Conservation (phyloP, 2,888 invertebrate genomes). For the Macrophya annulata region DNA sequence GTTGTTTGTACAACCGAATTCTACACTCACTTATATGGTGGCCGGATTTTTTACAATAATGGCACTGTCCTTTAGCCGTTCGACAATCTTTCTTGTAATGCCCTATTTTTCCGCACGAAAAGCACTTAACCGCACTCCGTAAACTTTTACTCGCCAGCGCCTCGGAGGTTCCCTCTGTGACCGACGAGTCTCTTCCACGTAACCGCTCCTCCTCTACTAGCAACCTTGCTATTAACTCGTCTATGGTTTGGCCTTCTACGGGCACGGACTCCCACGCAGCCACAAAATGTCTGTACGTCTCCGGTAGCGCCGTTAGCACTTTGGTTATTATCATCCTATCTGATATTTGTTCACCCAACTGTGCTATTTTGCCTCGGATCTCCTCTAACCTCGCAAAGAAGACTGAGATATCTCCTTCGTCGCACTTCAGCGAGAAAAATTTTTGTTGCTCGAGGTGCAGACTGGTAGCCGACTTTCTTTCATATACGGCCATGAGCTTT, state of each 20-base stretch:
- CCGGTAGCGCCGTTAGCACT: not conserved
- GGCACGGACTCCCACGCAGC: not conserved
- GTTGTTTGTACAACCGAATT: not conserved
- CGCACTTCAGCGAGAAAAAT: not conserved
- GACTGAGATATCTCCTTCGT: not conserved
- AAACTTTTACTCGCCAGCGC: not conserved
- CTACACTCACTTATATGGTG: not conserved
- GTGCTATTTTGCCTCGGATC: not conserved
- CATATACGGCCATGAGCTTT: not conserved
- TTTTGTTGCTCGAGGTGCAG: not conserved
- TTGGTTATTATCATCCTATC: conserved; percentile 2
- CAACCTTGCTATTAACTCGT: conserved; percentile 1
- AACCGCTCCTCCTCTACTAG: not conserved
- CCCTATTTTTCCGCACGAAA: not conserved
- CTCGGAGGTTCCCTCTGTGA: not conserved
- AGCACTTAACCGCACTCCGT: not conserved
- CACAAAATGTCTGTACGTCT: not conserved
- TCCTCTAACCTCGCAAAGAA: not conserved
- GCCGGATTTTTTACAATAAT: not conserved
- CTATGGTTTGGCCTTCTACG: no score
- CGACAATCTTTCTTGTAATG: not conserved
- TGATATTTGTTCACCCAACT: not conserved
- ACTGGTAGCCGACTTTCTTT: not conserved
- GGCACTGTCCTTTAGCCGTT: not conserved
- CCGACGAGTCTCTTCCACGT: not conserved